Evolutionary conservation across 1,140 invertebrate species (phyloP), one percentile per base, ranked within the genome.

Genomic region (Heliconius eleuchia): DNA sequence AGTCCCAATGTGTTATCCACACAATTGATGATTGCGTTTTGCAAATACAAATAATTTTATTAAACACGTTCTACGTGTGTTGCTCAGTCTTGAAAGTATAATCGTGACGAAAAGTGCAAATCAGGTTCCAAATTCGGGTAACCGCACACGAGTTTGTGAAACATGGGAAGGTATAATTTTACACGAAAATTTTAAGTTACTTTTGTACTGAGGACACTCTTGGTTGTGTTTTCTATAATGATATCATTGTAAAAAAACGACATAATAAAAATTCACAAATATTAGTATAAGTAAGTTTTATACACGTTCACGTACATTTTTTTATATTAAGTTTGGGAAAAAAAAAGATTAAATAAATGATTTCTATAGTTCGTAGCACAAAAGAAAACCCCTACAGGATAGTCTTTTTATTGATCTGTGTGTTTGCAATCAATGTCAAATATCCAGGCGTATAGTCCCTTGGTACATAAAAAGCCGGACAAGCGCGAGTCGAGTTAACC

Each of bases 61-160:
- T 60, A 39, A 39, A 6, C 46, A 60, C 30, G 30, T 60, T 37
- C 11, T 75, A 57, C 74, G 55, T 75, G 74, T 37, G 39, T 60
- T 75, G 55, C 34, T 75, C 74, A 75, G 27, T 37, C 74, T 75
- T 75, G 74, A 75, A 75, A 75, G 74, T 75, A 60, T 37, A 60
- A 57, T 75, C 74, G 74, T 75, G 74, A 75, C 30, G 74, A 75
- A 75, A 74, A 75, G 46, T 37, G 50, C 19, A 60, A 75, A 57
- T 57, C 55, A 60, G 34, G 74, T 60, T 75, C 23, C 18, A 57
- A 74, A n/a, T 57, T 75, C 74, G 52, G 30, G 60, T 66, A 27
- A 13, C 60, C 60, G 60, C 60, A 66, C 60, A 66, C 60, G 27
- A 66, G 23, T 30, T 66, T 66, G 60, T 66, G 11, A 66, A 66